Evolutionary conservation across 2,888 invertebrate species (phyloP).

Genomic region (Pandemis corylana): DNA sequence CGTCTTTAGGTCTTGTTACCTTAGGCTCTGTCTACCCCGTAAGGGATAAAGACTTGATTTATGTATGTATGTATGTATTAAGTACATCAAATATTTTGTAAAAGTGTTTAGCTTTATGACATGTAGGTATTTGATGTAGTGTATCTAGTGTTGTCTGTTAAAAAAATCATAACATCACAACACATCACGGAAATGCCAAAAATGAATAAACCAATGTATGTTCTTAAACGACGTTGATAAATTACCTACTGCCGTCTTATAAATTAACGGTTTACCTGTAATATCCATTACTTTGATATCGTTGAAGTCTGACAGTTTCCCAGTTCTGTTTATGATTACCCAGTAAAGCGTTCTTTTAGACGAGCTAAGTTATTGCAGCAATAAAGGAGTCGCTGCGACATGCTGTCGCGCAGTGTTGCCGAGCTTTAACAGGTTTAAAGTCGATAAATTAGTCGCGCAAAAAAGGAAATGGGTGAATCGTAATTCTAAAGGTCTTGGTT

Average conservation of each 20-base stretch:
- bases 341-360: neutral
- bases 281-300: neutral
- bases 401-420: conserved; percentile 1
- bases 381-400: conserved; percentile 12
- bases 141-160: too few species aligned
- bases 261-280: neutral
- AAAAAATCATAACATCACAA: too few species aligned
- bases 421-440: conserved; percentile 1
- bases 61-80: too few species aligned
- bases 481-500: conserved; percentile 42
- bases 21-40: too few species aligned
- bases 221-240: too few species aligned
- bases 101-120: too few species aligned
- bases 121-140: too few species aligned
- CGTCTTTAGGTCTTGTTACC: too few species aligned
- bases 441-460: conserved; percentile 26
- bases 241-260: neutral
- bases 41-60: too few species aligned
- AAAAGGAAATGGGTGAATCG: conserved; percentile 35
- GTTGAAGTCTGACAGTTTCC: neutral
- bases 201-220: too few species aligned
- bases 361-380: neutral
- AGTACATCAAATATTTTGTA: too few species aligned
- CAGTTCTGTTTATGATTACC: neutral
- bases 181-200: too few species aligned